Percentiles rank a stretch among this genome's conserved stretches.
Conservation (phyloP, 2,888 invertebrate genomes). For the Lissonota sp. region DNA sequence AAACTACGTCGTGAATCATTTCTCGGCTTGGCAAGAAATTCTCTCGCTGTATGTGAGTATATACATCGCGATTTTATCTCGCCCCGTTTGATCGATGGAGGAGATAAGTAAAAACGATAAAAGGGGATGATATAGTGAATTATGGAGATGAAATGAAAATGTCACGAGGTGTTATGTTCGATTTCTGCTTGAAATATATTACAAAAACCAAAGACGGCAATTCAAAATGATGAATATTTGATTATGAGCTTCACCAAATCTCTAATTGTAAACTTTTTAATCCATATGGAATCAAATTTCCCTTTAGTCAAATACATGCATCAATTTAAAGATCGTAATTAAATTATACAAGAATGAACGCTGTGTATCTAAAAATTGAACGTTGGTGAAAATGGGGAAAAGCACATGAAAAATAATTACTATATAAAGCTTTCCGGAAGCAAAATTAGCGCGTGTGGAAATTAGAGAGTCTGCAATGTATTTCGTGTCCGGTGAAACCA, state of each 20-base stretch:
- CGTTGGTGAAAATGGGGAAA: background rate
- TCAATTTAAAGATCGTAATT: too few relatives aligned
- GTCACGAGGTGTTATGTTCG: constrained; percentile 4
- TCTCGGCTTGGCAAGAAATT: constrained; percentile 7
- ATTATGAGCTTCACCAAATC: too few relatives aligned
- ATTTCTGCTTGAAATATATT: too few relatives aligned
- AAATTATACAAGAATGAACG: too few relatives aligned
- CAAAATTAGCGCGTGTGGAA: constrained; percentile 42
- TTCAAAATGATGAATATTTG: too few relatives aligned
- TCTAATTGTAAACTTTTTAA: too few relatives aligned
- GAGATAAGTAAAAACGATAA: constrained; percentile 35
- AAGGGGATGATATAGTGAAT: constrained; percentile 8
- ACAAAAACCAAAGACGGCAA: too few relatives aligned
- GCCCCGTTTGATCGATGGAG: constrained; percentile 37
- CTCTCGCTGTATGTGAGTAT: background rate
- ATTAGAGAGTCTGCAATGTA: constrained; percentile 28
- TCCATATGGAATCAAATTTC: too few relatives aligned
- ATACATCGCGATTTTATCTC: constrained; percentile 47
- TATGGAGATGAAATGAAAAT: constrained; percentile 33
- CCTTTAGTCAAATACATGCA: too few relatives aligned
- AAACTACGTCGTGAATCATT: constrained; percentile 51
- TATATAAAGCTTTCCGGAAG: background rate
- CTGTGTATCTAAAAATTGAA: too few relatives aligned
- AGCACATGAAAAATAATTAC: constrained; percentile 25
- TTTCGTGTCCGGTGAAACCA: constrained; percentile 26